phyloP scores from a whole-genome alignment of 2,113 vertebrate genomes.

The Tetrax tetrax region DNA sequence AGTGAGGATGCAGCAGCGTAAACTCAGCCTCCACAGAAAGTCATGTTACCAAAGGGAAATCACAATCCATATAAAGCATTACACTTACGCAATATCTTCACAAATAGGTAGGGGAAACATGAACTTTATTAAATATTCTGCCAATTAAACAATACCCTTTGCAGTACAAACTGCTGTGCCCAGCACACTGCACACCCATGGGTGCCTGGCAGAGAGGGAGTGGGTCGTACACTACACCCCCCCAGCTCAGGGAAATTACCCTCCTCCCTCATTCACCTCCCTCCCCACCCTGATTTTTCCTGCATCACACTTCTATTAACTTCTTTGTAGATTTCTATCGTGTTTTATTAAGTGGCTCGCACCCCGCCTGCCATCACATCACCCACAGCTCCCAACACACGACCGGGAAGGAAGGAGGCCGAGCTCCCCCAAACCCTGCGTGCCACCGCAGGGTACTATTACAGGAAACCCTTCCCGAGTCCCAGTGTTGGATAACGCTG shows the following conservation, averaged over 20 bases:
- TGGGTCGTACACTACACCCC: background rate
- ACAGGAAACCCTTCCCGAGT: background rate
- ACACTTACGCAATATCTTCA: background rate
- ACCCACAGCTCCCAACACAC: background rate
- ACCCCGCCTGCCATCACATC: background rate
- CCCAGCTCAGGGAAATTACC: accelerated
- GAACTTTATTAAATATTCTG: background rate
- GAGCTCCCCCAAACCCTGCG: background rate
- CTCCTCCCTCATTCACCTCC: background rate
- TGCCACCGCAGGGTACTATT: background rate
- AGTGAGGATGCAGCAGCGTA: accelerated
- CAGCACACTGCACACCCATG: background rate
- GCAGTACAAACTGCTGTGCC: background rate
- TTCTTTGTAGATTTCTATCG: accelerated
- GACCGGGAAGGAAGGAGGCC: background rate
- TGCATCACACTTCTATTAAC: too few relatives aligned
- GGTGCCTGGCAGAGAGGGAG: background rate
- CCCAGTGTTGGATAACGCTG: background rate
- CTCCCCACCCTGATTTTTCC: background rate
- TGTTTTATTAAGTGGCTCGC: background rate
- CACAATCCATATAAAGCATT: background rate
- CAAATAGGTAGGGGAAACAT: background rate
- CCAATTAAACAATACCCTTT: background rate
- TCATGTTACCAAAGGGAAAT: background rate
- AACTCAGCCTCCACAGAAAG: background rate